Conservation (phyloP, 2,113 vertebrate species). For the Brachyhypopomus occidentalis region DNA sequence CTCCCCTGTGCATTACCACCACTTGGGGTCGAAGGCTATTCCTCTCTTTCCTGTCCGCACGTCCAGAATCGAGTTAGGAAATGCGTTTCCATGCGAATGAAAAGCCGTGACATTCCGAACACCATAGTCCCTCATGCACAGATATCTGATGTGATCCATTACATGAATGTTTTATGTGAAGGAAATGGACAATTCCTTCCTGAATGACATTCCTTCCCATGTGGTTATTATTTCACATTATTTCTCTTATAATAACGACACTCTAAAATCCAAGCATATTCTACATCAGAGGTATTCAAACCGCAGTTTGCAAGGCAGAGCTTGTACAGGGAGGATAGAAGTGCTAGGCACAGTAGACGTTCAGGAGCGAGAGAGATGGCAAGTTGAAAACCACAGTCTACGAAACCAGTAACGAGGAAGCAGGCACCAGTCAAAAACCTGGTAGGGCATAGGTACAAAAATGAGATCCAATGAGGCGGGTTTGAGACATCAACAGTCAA, state of each 20-base stretch:
- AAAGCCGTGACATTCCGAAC: slow-evolving; percentile 50
- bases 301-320: too few species aligned
- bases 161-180: slow-evolving; percentile 65
- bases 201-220: not conserved
- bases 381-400: too few species aligned
- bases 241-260: not conserved
- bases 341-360: too few species aligned
- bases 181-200: slow-evolving; percentile 41
- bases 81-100: slow-evolving; percentile 48
- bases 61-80: slow-evolving; percentile 41
- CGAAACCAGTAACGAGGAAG: too few species aligned
- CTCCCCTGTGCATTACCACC: not conserved
- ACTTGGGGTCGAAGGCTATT: not conserved
- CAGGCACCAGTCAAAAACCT: too few species aligned
- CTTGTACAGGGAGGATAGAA: too few species aligned
- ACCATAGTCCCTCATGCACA: slow-evolving; percentile 47
- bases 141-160: slow-evolving; percentile 64
- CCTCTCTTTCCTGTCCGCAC: slow-evolving; percentile 5
- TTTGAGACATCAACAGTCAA: too few species aligned
- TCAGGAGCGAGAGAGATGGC: too few species aligned
- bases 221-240: slow-evolving; percentile 15
- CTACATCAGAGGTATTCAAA: not conserved
- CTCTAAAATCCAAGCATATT: not conserved
- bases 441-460: too few species aligned
- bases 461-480: too few species aligned